These are phyloP conservation scores for Prionace glauca DNA, from an alignment of 2,797 vertebrate genomes.

Conservation along the genomic window DNA sequence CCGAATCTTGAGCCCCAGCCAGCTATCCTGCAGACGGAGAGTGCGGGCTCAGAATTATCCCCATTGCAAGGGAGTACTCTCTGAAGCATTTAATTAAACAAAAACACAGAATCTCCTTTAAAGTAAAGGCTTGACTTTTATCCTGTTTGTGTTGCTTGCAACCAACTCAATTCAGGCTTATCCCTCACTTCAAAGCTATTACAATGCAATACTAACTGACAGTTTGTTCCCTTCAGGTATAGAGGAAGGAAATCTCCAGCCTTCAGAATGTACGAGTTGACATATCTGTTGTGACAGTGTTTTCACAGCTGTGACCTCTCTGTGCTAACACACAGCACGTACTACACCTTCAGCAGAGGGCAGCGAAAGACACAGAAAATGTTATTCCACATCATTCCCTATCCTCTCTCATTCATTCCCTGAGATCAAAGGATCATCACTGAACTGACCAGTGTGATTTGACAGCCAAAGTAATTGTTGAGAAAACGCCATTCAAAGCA, in stretches of 20 bases:
- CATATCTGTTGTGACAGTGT: not conserved
- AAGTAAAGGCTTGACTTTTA: not conserved
- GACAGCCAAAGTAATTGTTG: not conserved
- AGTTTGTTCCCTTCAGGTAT: not conserved
- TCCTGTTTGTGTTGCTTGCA: not conserved
- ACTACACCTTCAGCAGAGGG: conserved; percentile 1
- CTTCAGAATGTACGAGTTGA: not conserved
- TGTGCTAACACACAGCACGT: not conserved
- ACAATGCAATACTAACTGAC: not conserved
- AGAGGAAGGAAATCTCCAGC: not conserved
- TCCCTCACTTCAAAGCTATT: not conserved
- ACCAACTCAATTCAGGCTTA: not conserved
- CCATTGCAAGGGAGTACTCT: not conserved
- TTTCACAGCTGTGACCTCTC: conserved; percentile 11
- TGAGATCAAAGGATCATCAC: not conserved
- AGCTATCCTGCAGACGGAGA: too few relatives aligned
- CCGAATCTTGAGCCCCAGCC: too few relatives aligned
- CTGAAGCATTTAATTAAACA: not conserved
- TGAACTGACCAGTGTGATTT: not conserved
- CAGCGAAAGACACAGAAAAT: not conserved
- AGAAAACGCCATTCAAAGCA: conserved; percentile 15
- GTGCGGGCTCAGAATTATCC: too few relatives aligned
- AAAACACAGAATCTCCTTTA: not conserved
- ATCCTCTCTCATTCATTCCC: not conserved
- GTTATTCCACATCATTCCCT: not conserved